Evolutionary conservation across 53 echinoderm and acorn worm genomes (phyloP), one percentile per base, ranked within the genome.

Genomic region (Apostichopus leukothele): DNA sequence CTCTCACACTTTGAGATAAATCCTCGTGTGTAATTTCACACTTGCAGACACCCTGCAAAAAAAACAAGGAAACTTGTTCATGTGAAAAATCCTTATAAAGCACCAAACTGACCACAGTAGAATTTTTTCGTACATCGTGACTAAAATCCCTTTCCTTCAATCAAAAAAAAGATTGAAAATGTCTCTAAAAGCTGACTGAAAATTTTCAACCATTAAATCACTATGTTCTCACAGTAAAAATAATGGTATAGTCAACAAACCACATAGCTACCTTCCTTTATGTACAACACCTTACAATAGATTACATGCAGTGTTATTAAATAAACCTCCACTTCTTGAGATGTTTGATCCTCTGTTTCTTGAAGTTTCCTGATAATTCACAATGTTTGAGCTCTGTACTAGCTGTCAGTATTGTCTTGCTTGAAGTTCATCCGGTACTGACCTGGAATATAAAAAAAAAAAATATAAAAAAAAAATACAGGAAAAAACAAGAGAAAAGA

Each of bases 401-500:
- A 79, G 51, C 79, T 79, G 50, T 92, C 79, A 52, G 14, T 79
- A 19, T 50, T 11, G 10, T 79, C 79, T 53, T 51, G 79, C 75
- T 93, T 95, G 90, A 83, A 96, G 57, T 96, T 93, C 80, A 96
- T 86, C 26, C 92, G 92, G 86, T 94, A 96, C 67, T 92, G 92
- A 91, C 96, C 96, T 96, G 88, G 5, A 53, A 77, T 3, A 39
- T 3, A 39, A 39, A 39, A 3, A 3, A 39, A 39, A 3, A 39
- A 39, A 3, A 39, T 27, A 23, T 23, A 25, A 39, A 39, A 39
- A 3, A 3, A 39, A 39, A 39, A 39, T 39, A 39, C 39, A 39
- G 39, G 3, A 39, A 39, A 39, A 39, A 39, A 39, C 39, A n/a
- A n/a, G 39, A 39, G 39, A 39, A 3, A 39, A 39, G 3, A 39